Evolutionary conservation across 2,888 invertebrate species (phyloP).

Genomic region (Caenorhabditis sp.): DNA sequence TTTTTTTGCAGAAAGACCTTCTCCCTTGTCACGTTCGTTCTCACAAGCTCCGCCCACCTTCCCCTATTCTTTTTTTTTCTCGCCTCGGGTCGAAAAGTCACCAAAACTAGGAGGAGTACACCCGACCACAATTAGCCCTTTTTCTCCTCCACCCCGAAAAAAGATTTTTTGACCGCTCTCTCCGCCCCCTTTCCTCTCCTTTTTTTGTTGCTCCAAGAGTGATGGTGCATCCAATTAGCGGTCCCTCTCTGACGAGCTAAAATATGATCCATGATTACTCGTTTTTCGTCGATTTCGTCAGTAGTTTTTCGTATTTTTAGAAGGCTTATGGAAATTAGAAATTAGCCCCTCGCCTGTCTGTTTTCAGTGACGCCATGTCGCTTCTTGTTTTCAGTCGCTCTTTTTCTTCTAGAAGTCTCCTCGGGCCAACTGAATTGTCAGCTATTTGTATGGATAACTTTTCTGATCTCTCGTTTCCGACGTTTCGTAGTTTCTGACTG

Average conservation of each 20-base stretch:
- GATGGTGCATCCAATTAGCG: conserved; percentile 38
- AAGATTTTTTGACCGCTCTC: neutral
- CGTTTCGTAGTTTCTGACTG: neutral
- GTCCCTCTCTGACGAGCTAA: neutral
- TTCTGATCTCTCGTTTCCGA: neutral
- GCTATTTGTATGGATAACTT: neutral
- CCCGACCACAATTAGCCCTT: conserved; percentile 30
- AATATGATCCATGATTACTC: conserved; percentile 47
- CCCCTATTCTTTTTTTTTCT: neutral
- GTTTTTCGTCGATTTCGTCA: conserved; percentile 1
- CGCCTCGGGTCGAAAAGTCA: neutral
- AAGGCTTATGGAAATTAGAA: conserved; percentile 48
- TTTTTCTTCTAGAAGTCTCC: no score
- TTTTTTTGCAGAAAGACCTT: neutral
- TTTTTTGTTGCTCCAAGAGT: neutral
- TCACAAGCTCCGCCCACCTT: neutral
- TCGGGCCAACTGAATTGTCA: neutral
- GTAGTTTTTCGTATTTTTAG: conserved; percentile 32
- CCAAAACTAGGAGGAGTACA: conserved; percentile 1
- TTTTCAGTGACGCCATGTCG: conserved; percentile 19
- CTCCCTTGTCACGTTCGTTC: neutral
- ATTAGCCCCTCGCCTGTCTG: neutral
- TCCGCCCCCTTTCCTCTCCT: neutral
- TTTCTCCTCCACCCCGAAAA: neutral
- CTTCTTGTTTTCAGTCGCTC: neutral